These are phyloP conservation scores for Chrysocyon brachyurus DNA, from an alignment of 2,797 vertebrate species.

Conservation along the genomic window DNA sequence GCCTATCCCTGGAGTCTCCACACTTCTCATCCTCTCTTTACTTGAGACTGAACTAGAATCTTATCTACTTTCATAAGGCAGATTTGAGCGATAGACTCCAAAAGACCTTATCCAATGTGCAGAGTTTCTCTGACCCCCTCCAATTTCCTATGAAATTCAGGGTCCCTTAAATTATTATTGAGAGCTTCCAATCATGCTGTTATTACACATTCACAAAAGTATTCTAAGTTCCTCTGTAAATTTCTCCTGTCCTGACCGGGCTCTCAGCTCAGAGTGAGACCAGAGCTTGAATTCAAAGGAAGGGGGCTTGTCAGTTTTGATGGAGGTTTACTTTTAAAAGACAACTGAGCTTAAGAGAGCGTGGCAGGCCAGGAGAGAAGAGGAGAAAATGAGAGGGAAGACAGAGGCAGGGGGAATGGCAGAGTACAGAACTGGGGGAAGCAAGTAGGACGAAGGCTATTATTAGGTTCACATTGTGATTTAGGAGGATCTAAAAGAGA, in stretches of 20 bases:
- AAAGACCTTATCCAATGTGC: background rate
- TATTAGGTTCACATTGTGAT: background rate
- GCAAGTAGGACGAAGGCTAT: background rate
- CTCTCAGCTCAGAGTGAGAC: background rate
- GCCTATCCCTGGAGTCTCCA: background rate
- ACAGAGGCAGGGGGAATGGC: background rate
- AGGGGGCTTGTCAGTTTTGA: background rate
- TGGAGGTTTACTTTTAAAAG: background rate
- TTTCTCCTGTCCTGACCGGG: background rate
- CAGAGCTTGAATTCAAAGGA: background rate
- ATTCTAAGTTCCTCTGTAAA: background rate
- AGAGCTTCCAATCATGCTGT: background rate
- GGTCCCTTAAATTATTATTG: background rate
- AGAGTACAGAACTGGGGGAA: background rate
- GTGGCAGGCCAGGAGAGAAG: background rate
- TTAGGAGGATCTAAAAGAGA: background rate
- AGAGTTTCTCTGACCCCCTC: slow-evolving; percentile 14
- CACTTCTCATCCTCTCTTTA: background rate
- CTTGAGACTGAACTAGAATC: background rate
- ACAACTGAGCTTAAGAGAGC: background rate
- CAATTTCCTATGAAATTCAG: background rate
- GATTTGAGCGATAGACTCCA: background rate
- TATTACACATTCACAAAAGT: background rate
- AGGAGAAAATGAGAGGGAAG: background rate
- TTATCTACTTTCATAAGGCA: background rate